Percentiles rank a stretch among this genome's conserved stretches.
Conservation (phyloP, 2,797 vertebrate species). For the Enteromius mattozi region DNA sequence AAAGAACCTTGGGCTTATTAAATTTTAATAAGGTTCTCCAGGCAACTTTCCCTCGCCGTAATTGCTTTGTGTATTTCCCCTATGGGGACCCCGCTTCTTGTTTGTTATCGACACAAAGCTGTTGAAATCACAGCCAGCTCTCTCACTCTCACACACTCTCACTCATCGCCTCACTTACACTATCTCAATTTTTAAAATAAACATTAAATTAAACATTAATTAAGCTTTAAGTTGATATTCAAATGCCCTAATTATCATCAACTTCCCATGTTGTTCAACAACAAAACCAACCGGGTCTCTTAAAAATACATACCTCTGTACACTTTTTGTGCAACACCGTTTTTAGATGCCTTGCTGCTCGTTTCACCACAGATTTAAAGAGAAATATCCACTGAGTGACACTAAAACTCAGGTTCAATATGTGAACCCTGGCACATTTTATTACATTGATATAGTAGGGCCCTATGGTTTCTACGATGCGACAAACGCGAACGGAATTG, state of each 20-base stretch:
- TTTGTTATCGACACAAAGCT: slow-evolving; percentile 66
- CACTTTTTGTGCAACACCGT: no score
- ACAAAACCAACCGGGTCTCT: slow-evolving; percentile 9
- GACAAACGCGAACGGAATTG: no score
- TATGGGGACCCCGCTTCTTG: slow-evolving; percentile 62
- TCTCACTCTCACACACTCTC: slow-evolving; percentile 14
- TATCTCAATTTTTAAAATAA: slow-evolving; percentile 29
- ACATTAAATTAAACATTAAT: slow-evolving; percentile 46
- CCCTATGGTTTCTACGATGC: no score
- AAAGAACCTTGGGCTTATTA: slow-evolving; percentile 66
- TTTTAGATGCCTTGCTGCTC: no score
- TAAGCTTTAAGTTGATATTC: slow-evolving; percentile 53
- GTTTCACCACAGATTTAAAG: no score
- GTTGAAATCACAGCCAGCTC: slow-evolving; percentile 52
- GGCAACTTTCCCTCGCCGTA: slow-evolving; percentile 64
- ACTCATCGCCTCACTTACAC: not conserved
- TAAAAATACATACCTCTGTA: no score
- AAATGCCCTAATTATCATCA: slow-evolving; percentile 50
- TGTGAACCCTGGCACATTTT: no score
- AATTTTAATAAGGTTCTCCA: slow-evolving; percentile 69
- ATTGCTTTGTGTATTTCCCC: slow-evolving; percentile 70
- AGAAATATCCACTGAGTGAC: no score
- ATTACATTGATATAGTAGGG: no score
- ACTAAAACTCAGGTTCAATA: no score
- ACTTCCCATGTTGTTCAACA: slow-evolving; percentile 38